Percentiles rank a stretch among this genome's conserved stretches.
These are phyloP conservation scores for Leptodactylus fallax DNA, from an alignment of 2,797 vertebrate genomes.

Conservation along the genomic window DNA sequence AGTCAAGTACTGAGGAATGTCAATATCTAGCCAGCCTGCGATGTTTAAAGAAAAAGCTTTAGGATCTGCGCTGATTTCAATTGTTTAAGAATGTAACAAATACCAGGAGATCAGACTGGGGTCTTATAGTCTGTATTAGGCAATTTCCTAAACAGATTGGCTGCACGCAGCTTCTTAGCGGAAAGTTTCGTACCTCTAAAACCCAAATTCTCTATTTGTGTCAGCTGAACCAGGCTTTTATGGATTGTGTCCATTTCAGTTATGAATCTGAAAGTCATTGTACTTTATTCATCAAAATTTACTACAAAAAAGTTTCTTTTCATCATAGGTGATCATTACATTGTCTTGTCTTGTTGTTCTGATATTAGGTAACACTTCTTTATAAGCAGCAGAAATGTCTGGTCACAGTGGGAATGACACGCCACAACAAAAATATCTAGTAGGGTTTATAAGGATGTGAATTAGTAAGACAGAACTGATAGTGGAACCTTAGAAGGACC, in stretches of 20 bases:
- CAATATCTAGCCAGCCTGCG: constrained; percentile 7
- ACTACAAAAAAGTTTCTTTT: constrained; percentile 4
- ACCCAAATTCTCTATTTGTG: constrained; percentile 22
- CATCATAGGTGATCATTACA: background rate
- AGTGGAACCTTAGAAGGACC: no score
- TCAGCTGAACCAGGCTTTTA: background rate
- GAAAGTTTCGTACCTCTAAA: background rate
- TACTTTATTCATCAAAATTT: background rate
- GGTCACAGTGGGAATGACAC: no score
- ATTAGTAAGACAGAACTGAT: no score
- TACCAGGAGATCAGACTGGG: constrained; percentile 12
- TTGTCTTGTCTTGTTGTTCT: background rate
- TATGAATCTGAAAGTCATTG: background rate
- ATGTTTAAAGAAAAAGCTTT: background rate
- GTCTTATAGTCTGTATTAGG: background rate
- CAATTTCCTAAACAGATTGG: constrained; percentile 23
- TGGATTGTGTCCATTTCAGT: background rate
- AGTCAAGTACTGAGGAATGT: background rate
- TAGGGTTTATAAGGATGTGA: no score
- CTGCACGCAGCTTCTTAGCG: background rate
- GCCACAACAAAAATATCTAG: no score
- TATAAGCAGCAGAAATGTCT: no score
- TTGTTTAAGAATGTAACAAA: constrained; percentile 10
- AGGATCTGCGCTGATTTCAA: background rate
- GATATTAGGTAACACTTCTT: no score